These are phyloP conservation scores for Melitaea cinxia DNA, from an alignment of 1,140 invertebrate species.

Conservation along the genomic window DNA sequence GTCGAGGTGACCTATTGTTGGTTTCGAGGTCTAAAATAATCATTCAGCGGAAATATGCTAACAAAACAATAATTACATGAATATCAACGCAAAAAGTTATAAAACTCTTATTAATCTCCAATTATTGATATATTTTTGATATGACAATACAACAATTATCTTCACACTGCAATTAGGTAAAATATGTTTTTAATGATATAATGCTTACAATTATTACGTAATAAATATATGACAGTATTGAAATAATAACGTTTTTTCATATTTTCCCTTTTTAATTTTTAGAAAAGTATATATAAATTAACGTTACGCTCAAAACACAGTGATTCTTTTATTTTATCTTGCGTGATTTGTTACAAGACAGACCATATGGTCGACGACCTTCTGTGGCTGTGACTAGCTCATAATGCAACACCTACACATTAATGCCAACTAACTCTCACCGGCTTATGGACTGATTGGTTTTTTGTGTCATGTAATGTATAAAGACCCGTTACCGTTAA, in stretches of 20 bases:
- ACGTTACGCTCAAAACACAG: too few species aligned
- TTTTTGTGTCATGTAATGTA: background rate
- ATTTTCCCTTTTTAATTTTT: too few species aligned
- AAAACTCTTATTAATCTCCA: background rate
- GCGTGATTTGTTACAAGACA: conserved; percentile 33
- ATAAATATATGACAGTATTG: too few species aligned
- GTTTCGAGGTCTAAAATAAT: conserved; percentile 52
- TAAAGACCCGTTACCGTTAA: background rate
- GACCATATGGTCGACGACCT: conserved; percentile 58
- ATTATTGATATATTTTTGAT: background rate
- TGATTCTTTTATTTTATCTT: conserved; percentile 26
- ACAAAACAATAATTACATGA: conserved; percentile 22
- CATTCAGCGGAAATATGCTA: conserved; percentile 39
- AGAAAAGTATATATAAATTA: too few species aligned
- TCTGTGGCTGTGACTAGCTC: conserved; percentile 42
- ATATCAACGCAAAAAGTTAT: conserved; percentile 5
- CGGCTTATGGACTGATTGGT: conserved; percentile 12
- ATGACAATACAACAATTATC: too few species aligned
- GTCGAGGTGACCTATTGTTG: conserved; percentile 45
- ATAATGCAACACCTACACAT: conserved; percentile 37
- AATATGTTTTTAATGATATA: too few species aligned
- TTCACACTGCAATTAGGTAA: too few species aligned
- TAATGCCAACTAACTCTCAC: conserved; percentile 29
- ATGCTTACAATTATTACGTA: too few species aligned
- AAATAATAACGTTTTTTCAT: too few species aligned